Evolutionary conservation across 2,113 vertebrate species (phyloP).

Genomic region (Cricetomys ansorgei): DNA sequence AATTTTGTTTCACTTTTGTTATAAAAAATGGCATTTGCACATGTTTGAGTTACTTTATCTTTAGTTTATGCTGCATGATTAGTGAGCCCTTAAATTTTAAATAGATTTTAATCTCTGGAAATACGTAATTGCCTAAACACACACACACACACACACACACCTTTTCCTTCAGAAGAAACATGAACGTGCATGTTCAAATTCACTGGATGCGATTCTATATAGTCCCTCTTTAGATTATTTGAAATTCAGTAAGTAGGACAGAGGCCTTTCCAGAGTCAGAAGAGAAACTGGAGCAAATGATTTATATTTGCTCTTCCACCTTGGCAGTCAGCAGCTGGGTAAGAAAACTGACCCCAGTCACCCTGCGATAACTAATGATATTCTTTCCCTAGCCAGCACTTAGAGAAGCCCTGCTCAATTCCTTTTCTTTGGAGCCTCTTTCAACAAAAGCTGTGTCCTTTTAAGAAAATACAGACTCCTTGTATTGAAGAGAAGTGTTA

Average conservation of each 20-base stretch:
- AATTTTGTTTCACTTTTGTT: slow-evolving; percentile 49
- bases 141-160: neutral
- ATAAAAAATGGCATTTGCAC: neutral
- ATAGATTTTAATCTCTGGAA: slow-evolving; percentile 50
- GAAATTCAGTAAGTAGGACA: neutral
- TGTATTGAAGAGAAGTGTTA: slow-evolving; percentile 10
- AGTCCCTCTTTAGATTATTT: neutral
- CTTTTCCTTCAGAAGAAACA: slow-evolving; percentile 45
- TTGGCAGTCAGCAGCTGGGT: slow-evolving; percentile 9
- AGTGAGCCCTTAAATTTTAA: slow-evolving; percentile 59
- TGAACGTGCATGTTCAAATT: slow-evolving; percentile 34
- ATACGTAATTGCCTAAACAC: neutral
- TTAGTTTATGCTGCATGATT: slow-evolving; percentile 48
- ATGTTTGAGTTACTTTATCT: slow-evolving; percentile 53
- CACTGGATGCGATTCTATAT: neutral
- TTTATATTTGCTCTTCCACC: slow-evolving; percentile 30
- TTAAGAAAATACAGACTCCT: slow-evolving; percentile 66
- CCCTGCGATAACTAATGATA: neutral
- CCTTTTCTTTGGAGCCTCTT: slow-evolving; percentile 16
- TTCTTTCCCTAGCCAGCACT: neutral
- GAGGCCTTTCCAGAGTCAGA: slow-evolving; percentile 24
- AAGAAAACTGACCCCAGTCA: slow-evolving; percentile 56
- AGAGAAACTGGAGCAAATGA: slow-evolving; percentile 19
- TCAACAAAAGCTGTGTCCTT: slow-evolving; percentile 42
- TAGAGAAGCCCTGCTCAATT: slow-evolving; percentile 28